Evolutionary conservation across 2,113 vertebrate genomes (phyloP).

Genomic region (Cynoglossus semilaevis): DNA sequence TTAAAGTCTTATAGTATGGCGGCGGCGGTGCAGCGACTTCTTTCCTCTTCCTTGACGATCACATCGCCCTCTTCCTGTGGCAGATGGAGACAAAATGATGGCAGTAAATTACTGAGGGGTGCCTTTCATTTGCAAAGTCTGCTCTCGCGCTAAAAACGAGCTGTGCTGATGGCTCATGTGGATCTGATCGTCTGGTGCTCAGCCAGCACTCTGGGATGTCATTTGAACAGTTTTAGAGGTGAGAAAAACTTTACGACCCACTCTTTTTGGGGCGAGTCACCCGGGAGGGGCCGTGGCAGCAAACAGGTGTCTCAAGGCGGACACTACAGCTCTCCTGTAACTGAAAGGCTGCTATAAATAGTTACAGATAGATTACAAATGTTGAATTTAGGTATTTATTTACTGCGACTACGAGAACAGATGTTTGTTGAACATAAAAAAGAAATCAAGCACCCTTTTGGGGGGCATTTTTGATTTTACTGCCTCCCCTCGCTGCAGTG

Average conservation of each 20-base stretch:
- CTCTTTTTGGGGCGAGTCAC: too few species aligned
- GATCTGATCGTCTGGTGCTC: neutral
- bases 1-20: neutral
- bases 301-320: neutral
- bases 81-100: conserved; percentile 38
- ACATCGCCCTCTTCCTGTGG: conserved; percentile 36
- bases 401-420: too few species aligned
- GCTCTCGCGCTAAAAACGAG: conserved; percentile 4
- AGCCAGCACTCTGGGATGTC: conserved; percentile 13
- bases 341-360: neutral
- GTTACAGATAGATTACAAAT: neutral
- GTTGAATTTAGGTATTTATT: neutral
- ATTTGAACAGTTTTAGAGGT: conserved; percentile 6
- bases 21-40: conserved; percentile 25
- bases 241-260: neutral
- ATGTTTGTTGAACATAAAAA: neutral
- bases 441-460: conserved; percentile 33
- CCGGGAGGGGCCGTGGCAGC: neutral
- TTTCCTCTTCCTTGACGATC: conserved; percentile 34
- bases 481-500: conserved; percentile 59
- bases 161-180: conserved; percentile 2
- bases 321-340: too few species aligned
- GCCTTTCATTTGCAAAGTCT: conserved; percentile 41
- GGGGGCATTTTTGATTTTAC: conserved; percentile 44
- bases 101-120: conserved; percentile 36